Base-by-base conservation (phyloP, 2,797 vertebrate genomes). In the Sebastes trivittatus region DNA sequence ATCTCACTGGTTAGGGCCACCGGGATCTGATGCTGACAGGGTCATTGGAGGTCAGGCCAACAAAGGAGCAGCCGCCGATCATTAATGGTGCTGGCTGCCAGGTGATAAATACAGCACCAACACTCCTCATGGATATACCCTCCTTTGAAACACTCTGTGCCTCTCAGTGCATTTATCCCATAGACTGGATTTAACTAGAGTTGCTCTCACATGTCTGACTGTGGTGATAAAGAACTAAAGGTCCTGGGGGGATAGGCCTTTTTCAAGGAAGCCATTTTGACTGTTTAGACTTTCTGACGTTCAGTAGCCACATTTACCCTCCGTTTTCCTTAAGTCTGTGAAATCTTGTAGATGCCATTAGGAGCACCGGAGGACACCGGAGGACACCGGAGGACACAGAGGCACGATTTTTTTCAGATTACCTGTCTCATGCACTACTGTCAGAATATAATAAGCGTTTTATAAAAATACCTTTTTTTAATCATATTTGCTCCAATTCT, bases 21-120 rank as follows among this genome's bases (percentile, higher is more conserved):
- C 0, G 30, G 56, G 75, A 64, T 77, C 63, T 1, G 38, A 42
- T 0, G 2, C 4, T 46, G 75, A 46, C 64, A 3, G 66, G 76
- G 75, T 87, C 66, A 60, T 7, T 1, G 18, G 22, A 64, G 82
- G 72, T 38, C 54, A 23, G 46, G 29, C 11, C 34, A 11, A 63
- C 73, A 75, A 71, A 80, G 56, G 29, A 77, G 71, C 13, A 63
- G 22, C 34, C 25, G 32, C 81, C 71, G 74, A 77, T 88, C 75
- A 70, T 82, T 82, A 89, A 56, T 27, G 34, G 30, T 1, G 66
- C 78, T 60, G 72, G 56, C 67, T 82, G 83, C 63, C 66, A 25
- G 16, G 34, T n/a, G 75, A 87, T 88, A 78, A 86, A 86, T 34
- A 25, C 49, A 60, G 14, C 36, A 72, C 4, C 9, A 79, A 77